phyloP scores from a whole-genome alignment of 35 echinoderm and acorn worm species.

The Amphiura filiformis region DNA sequence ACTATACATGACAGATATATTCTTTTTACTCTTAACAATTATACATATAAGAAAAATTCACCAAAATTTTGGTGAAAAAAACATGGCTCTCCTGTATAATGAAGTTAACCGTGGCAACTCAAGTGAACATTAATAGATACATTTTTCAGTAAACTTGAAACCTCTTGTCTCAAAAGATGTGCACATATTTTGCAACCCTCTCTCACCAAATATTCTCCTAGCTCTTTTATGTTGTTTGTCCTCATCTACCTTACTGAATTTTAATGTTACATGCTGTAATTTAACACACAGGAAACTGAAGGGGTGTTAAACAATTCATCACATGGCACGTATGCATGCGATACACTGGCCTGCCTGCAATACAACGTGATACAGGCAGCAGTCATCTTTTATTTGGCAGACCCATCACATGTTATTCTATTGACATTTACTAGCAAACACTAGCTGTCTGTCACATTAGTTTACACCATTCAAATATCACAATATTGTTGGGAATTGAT shows the following conservation, averaged over 20 bases:
- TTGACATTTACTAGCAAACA: neutral
- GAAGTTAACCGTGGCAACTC: no score
- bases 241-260: neutral
- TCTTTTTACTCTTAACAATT: no score
- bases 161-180: no score
- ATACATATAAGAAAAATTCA: no score
- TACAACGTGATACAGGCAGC: neutral
- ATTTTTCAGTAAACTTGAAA: no score
- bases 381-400: neutral
- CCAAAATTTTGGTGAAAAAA: no score
- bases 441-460: neutral
- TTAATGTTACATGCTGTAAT: neutral
- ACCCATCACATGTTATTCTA: neutral
- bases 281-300: neutral
- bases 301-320: neutral
- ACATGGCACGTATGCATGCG: neutral
- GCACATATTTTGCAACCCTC: no score
- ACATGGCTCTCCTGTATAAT: no score
- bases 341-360: neutral
- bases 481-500: neutral
- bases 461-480: neutral
- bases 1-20: no score
- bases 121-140: no score
- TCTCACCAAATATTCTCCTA: no score
- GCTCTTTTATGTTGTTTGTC: no score